Base-by-base conservation (phyloP, 2,797 vertebrate genomes). In the Chelon auratus region DNA sequence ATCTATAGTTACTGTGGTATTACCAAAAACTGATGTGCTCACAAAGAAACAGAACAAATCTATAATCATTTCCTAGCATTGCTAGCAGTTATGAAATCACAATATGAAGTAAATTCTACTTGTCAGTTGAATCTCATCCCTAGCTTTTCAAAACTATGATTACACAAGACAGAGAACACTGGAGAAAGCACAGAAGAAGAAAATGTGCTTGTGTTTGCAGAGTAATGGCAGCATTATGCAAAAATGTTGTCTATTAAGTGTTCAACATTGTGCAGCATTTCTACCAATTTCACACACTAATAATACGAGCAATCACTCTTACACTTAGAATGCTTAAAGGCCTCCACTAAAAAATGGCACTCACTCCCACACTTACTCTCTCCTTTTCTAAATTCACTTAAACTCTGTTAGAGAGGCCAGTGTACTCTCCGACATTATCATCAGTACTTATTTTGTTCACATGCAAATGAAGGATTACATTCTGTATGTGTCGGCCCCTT, bases 381-480 rank as follows among this genome's bases (percentile, higher is more conserved):
- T 75, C 70, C 60, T 77, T 65, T 59, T 83, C 40, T 45, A 74
- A 83, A 81, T 79, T 51, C 77, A 87, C 65, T 68, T 71, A 50
- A 81, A 77, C 57, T 75, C 30, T 39, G 75, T 37, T 48, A 68
- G 66, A 77, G 82, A 78, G 79, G 75, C 76, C 65, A 61, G 71
- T 37, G 85, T 82, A 67, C 77, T 85, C 87, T 79, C 71, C 50
- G 68, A 80, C 80, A 88, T 87, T 85, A 88, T 87, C 86, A 89
- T 81, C 79, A 87, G 67, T 71, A 70, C 76, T 87, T 77, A 80
- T 77, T 82, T 77, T 63, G 83, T 87, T 86, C 79, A 80, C 93
- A 93, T 91, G 90, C 91, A 91, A 84, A 91, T 87, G 81, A 76
- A 78, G 83, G 85, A 80, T 85, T 81, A 80, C 85, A 91, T 86